These are phyloP conservation scores for Sinocyclocheilus grahami DNA, from an alignment of 2,113 vertebrate genomes.

Conservation along the genomic window DNA sequence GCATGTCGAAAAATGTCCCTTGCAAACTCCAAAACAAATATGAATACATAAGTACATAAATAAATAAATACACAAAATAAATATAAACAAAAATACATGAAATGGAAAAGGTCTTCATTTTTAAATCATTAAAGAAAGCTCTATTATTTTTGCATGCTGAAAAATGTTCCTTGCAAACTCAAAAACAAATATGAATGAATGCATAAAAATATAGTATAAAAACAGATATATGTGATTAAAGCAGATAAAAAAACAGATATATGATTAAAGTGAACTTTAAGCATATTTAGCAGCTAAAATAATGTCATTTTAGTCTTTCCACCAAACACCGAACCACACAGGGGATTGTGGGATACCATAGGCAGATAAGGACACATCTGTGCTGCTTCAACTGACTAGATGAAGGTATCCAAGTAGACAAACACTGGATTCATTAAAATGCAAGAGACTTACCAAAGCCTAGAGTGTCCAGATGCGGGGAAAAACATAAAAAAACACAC, in stretches of 20 bases:
- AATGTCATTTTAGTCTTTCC: background rate
- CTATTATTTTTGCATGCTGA: background rate
- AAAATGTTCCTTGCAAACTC: background rate
- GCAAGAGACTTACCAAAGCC: conserved; percentile 38
- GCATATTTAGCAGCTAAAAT: background rate
- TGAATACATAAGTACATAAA: background rate
- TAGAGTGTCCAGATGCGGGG: conserved; percentile 7
- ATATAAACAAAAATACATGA: background rate
- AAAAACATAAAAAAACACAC: background rate
- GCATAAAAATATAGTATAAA: background rate
- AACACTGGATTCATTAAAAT: background rate
- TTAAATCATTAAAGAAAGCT: background rate
- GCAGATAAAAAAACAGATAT: background rate
- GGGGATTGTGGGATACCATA: background rate
- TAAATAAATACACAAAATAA: background rate
- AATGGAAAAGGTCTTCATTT: too few relatives aligned
- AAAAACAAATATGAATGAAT: background rate
- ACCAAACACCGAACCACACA: background rate
- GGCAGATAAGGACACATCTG: background rate
- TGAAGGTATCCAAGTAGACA: background rate
- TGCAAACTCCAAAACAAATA: background rate
- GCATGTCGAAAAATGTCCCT: background rate
- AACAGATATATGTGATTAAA: background rate
- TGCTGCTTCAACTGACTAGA: background rate
- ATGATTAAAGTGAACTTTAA: background rate